phyloP scores from a whole-genome alignment of 2,113 vertebrate species.

The Sialia sialis region DNA sequence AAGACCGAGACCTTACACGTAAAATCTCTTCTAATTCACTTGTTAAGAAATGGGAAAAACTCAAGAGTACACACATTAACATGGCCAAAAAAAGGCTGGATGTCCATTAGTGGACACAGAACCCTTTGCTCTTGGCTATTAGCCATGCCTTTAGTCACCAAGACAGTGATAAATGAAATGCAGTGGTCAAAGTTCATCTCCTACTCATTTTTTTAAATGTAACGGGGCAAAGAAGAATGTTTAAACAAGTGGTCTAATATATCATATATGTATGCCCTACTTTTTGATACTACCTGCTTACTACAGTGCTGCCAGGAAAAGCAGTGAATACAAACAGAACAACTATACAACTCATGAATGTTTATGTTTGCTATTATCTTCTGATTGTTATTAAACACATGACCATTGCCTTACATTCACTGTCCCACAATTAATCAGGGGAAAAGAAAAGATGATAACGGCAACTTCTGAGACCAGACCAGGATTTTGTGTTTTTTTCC shows the following conservation, averaged over 20 bases:
- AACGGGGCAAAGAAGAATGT: background rate
- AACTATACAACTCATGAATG: background rate
- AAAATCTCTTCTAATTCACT: background rate
- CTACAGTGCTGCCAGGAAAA: background rate
- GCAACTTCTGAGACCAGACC: background rate
- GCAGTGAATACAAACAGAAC: background rate
- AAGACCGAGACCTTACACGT: background rate
- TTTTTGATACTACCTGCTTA: background rate
- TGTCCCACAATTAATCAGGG: background rate
- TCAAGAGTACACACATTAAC: background rate
- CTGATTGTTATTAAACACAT: background rate
- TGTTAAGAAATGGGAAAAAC: background rate
- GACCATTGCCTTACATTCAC: background rate
- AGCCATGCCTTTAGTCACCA: background rate
- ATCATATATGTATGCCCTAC: background rate
- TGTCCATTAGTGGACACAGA: background rate
- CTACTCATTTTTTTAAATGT: background rate
- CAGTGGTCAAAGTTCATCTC: conserved; percentile 13
- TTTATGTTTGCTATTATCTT: background rate
- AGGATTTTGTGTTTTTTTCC: background rate
- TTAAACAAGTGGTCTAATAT: background rate
- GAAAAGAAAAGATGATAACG: background rate
- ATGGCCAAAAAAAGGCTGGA: background rate
- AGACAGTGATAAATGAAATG: background rate
- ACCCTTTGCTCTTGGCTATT: background rate